Evolutionary conservation across 2,797 vertebrate species (phyloP).

Genomic region (Peromyscus eremicus): DNA sequence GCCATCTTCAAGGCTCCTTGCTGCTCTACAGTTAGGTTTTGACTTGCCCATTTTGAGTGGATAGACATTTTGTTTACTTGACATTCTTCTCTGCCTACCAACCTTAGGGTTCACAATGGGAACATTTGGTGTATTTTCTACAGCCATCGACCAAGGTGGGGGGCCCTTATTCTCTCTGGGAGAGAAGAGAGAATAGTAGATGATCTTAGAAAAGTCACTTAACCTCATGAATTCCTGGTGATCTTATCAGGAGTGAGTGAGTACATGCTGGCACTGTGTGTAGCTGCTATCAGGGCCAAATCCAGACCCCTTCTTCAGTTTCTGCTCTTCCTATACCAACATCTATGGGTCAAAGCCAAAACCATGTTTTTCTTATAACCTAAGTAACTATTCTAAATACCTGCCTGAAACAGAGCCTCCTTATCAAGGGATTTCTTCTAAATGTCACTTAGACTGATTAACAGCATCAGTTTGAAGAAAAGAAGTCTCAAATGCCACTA

Average conservation of each 20-base stretch:
- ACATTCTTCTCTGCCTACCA: not conserved
- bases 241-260: not conserved
- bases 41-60: not conserved
- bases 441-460: not conserved
- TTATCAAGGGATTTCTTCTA: not conserved
- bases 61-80: not conserved
- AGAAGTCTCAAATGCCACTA: not conserved
- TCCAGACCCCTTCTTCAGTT: not conserved
- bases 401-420: not conserved
- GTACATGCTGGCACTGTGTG: not conserved
- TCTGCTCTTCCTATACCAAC: not conserved
- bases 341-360: conserved; percentile 14
- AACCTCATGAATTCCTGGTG: not conserved
- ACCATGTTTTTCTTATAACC: not conserved
- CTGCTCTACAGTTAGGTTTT: not conserved
- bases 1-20: not conserved
- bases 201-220: conserved; percentile 7
- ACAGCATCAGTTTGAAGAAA: not conserved
- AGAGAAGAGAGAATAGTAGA: not conserved
- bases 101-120: not conserved
- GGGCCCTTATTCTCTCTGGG: not conserved
- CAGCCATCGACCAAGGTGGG: not conserved
- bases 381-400: conserved; percentile 36
- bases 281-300: not conserved
- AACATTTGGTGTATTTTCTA: not conserved